These are phyloP conservation scores for Drosophila navojoa DNA, from an alignment of 1,140 invertebrate genomes.

Conservation along the genomic window DNA sequence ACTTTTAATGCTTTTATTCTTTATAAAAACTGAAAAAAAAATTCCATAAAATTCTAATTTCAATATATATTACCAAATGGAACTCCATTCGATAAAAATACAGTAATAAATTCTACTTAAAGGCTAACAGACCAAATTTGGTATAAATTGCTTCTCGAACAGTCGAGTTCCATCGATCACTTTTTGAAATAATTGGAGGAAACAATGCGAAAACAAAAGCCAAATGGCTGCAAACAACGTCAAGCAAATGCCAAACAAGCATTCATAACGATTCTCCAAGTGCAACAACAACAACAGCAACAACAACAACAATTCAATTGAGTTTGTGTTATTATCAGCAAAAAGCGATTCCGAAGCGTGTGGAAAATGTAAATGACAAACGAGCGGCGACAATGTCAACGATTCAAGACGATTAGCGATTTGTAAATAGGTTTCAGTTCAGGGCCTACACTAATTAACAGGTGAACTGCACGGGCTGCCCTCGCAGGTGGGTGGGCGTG, in stretches of 20 bases:
- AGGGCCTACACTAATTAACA: not conserved
- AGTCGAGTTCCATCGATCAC: slow-evolving; percentile 1
- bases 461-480: not conserved
- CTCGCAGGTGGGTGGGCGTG: slow-evolving; percentile 13
- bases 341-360: not conserved
- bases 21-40: too few species aligned
- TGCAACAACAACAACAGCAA: slow-evolving; percentile 12
- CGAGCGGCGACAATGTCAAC: not conserved
- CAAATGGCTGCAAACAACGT: slow-evolving; percentile 16
- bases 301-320: slow-evolving; percentile 21
- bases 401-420: slow-evolving; percentile 18
- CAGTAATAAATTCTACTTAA: not conserved
- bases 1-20: too few species aligned
- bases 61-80: not conserved
- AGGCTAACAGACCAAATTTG: not conserved
- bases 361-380: slow-evolving; percentile 34
- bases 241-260: slow-evolving; percentile 17
- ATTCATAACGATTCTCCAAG: slow-evolving; percentile 24
- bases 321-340: slow-evolving; percentile 32
- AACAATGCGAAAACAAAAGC: slow-evolving; percentile 12
- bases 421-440: slow-evolving; percentile 4
- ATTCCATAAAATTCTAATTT: not conserved
- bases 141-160: not conserved
- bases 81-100: not conserved
- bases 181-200: slow-evolving; percentile 2